phyloP scores from a whole-genome alignment of 2,113 vertebrate genomes.

The Isichthys henryi region DNA sequence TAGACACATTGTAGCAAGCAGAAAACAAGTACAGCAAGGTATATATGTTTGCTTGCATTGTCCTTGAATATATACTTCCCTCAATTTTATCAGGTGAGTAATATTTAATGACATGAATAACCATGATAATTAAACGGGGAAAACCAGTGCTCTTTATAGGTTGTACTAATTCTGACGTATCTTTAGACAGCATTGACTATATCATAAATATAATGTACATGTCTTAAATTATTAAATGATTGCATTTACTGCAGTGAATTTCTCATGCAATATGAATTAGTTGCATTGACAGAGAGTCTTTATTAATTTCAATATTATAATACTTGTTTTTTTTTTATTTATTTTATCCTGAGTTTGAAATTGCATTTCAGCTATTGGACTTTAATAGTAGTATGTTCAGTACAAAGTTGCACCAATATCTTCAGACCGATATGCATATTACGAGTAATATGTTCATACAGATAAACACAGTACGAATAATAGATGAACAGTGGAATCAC shows the following conservation, averaged over 20 bases:
- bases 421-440: not conserved
- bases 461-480: not conserved
- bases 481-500: not conserved
- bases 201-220: not conserved
- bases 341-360: not conserved
- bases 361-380: not conserved
- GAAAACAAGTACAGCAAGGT: not conserved
- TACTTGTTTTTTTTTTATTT: not conserved
- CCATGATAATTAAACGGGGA: not conserved
- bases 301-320: not conserved
- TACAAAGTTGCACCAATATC: not conserved
- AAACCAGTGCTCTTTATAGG: not conserved
- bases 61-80: not conserved
- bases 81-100: conserved; percentile 18
- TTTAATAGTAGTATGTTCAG: not conserved
- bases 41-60: conserved; percentile 9
- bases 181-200: not conserved
- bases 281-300: not conserved
- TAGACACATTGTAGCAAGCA: conserved; percentile 5
- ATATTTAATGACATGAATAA: not conserved
- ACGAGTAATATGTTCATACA: not conserved
- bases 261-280: not conserved
- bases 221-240: not conserved
- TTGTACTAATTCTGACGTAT: not conserved
- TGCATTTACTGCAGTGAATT: conserved; percentile 7